These are phyloP conservation scores for Callyntrura guangdongensis DNA, from an alignment of 2,888 invertebrate genomes.

Conservation along the genomic window DNA sequence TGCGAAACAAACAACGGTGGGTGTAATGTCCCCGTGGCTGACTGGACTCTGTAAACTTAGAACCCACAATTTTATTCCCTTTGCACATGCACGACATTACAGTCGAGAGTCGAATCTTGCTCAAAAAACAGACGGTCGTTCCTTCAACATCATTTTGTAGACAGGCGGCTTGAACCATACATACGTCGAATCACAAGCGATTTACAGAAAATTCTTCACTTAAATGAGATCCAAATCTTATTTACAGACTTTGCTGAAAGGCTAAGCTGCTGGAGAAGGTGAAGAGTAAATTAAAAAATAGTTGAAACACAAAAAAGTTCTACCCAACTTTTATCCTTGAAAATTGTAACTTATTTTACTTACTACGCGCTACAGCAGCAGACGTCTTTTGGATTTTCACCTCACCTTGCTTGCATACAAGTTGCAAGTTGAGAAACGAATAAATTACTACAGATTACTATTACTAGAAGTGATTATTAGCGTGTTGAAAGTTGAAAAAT, in stretches of 20 bases:
- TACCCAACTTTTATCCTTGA: neutral
- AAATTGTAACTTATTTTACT: neutral
- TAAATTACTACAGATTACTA: neutral
- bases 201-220: neutral
- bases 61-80: neutral
- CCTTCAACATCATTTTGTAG: neutral
- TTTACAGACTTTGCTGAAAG: neutral
- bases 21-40: neutral
- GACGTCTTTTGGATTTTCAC: neutral
- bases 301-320: neutral
- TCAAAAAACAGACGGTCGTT: too few relatives aligned
- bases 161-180: neutral
- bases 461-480: conserved; percentile 56
- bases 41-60: neutral
- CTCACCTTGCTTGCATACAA: neutral
- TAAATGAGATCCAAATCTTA: neutral
- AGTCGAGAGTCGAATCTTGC: too few relatives aligned
- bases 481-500: conserved; percentile 16
- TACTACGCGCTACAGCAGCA: neutral
- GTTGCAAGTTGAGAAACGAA: neutral
- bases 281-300: neutral
- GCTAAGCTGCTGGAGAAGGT: neutral
- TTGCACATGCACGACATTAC: too few relatives aligned
- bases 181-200: neutral
- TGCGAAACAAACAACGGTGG: neutral